phyloP scores from a whole-genome alignment of 2,888 invertebrate genomes.

The Eurois occulta region DNA sequence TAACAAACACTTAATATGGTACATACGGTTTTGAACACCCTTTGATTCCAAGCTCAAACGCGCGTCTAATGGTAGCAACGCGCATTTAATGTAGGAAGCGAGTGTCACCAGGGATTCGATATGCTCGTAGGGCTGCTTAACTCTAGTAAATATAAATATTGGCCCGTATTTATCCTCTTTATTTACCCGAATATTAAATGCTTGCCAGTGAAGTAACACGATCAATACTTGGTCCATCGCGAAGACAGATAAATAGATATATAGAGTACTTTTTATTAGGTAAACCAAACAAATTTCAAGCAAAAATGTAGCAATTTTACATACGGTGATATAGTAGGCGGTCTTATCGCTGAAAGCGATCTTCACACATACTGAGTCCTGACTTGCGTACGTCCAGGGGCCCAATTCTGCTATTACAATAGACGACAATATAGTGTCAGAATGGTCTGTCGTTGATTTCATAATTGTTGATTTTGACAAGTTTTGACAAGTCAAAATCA shows the following conservation, averaged over 20 bases:
- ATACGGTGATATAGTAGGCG: not conserved
- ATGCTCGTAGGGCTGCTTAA: constrained; percentile 32
- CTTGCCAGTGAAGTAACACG: not conserved
- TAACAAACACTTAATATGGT: not conserved
- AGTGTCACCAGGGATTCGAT: constrained; percentile 34
- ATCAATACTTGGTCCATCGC: not conserved
- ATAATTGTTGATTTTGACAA: no score
- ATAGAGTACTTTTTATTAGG: not conserved
- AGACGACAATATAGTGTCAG: no score
- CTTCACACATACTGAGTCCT: not conserved
- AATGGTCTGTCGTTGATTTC: no score
- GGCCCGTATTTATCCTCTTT: not conserved
- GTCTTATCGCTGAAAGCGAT: not conserved
- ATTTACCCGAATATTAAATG: not conserved
- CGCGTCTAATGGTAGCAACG: no score
- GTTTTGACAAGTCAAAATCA: no score
- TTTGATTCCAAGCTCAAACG: constrained; percentile 16
- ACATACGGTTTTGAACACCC: constrained; percentile 6
- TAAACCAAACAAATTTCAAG: no score
- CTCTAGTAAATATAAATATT: not conserved
- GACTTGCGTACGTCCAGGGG: no score
- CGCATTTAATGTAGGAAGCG: constrained; percentile 19
- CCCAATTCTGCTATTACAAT: no score
- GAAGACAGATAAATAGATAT: not conserved
- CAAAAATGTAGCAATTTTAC: not conserved